phyloP scores from a whole-genome alignment of 2,888 invertebrate genomes.

The Cistogaster globosa region DNA sequence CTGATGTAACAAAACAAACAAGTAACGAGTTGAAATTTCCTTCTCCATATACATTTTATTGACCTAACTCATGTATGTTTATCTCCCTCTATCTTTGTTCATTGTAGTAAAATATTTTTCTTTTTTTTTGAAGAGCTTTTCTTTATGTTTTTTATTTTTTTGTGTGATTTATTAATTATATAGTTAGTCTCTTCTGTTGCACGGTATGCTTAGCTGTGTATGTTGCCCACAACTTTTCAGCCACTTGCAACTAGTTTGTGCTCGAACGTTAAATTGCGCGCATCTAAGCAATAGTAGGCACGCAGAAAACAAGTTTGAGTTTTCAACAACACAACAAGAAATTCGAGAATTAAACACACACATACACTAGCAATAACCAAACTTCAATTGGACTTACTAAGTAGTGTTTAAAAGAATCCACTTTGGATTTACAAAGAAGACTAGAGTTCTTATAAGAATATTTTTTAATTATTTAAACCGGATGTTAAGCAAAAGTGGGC shows the following conservation, averaged over 20 bases:
- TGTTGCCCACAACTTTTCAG: constrained; percentile 56
- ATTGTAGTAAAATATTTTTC: not conserved
- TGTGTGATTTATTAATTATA: constrained; percentile 3
- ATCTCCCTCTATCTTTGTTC: too few species aligned
- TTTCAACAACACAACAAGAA: constrained; percentile 56
- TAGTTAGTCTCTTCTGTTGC: constrained; percentile 72
- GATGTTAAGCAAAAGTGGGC: constrained; percentile 48
- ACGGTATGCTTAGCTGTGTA: constrained; percentile 28
- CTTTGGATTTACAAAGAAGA: constrained; percentile 61
- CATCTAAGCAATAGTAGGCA: constrained; percentile 81
- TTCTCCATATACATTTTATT: too few species aligned
- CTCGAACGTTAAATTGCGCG: constrained; percentile 82
- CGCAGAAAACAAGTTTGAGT: constrained; percentile 76
- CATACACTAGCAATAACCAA: constrained; percentile 30
- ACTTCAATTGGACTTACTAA: constrained; percentile 46
- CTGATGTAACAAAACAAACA: too few species aligned
- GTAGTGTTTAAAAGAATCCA: constrained; percentile 45
- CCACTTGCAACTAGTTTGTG: constrained; percentile 82
- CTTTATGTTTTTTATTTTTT: constrained; percentile 15
- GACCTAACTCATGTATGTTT: too few species aligned
- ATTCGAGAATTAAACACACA: constrained; percentile 60
- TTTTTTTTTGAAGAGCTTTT: not conserved
- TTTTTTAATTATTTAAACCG: constrained; percentile 49
- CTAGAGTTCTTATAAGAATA: constrained; percentile 58
- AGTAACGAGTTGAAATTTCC: too few species aligned